These are phyloP conservation scores for Megalopta genalis DNA, from an alignment of 1,140 invertebrate species.

Conservation along the genomic window DNA sequence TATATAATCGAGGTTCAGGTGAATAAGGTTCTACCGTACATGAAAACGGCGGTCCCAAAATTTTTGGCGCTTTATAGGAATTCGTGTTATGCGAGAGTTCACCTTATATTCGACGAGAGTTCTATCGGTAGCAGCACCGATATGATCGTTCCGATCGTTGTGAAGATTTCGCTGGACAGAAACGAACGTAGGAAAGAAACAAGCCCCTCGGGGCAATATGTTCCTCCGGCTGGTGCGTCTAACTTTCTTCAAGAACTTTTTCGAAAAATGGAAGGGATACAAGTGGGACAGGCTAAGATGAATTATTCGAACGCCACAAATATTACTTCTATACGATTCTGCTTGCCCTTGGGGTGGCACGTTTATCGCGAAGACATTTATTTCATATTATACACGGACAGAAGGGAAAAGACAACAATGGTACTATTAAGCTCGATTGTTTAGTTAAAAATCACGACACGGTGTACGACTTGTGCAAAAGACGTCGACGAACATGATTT, in stretches of 20 bases:
- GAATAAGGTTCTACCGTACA: no score
- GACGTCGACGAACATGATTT: no score
- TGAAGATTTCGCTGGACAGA: constrained; percentile 41
- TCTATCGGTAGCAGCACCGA: not conserved
- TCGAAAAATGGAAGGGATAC: constrained; percentile 21
- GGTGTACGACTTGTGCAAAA: no score
- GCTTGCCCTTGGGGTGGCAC: not conserved
- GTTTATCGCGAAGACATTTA: constrained; percentile 29
- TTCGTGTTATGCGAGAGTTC: no score
- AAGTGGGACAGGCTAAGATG: constrained; percentile 22
- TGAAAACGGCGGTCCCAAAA: no score
- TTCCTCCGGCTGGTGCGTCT: constrained; percentile 59
- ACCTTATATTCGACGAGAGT: not conserved
- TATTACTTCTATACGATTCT: constrained; percentile 42
- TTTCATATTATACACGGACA: not conserved
- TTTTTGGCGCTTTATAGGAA: no score
- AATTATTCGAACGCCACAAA: constrained; percentile 44
- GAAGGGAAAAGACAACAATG: no score
- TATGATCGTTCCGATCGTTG: constrained; percentile 8
- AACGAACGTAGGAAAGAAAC: constrained; percentile 25
- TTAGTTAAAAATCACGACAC: no score
- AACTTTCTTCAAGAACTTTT: constrained; percentile 51
- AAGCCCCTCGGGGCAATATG: constrained; percentile 59
- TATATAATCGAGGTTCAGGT: no score
- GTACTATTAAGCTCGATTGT: no score